These are phyloP conservation scores for Falco rusticolus DNA, from an alignment of 2,797 vertebrate genomes.

Conservation along the genomic window DNA sequence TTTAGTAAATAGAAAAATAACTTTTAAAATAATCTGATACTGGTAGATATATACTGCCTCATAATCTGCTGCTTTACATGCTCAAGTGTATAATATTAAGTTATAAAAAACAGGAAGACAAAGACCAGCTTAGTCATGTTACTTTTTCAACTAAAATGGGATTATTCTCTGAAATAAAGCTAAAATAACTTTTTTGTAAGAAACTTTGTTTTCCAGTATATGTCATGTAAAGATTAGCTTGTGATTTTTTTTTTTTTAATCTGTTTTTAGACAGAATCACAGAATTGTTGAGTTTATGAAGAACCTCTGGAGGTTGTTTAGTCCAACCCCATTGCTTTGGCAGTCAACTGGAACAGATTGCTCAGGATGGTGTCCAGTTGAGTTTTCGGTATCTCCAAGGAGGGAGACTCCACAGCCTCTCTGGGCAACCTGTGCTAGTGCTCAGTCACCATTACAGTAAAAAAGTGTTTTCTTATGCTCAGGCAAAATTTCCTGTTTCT, in stretches of 20 bases:
- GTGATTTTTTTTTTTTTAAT: not conserved
- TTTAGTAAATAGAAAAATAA: no score
- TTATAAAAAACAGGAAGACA: not conserved
- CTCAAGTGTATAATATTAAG: not conserved
- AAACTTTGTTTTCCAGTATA: not conserved
- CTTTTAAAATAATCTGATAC: not conserved
- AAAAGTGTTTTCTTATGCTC: not conserved
- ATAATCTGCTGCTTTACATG: not conserved
- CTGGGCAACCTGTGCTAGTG: not conserved
- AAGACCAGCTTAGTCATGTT: not conserved
- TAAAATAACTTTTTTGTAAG: not conserved
- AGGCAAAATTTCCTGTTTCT: not conserved
- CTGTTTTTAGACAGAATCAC: not conserved
- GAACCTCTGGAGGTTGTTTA: not conserved
- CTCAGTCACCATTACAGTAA: not conserved
- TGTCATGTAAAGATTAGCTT: not conserved
- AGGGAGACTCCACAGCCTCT: not conserved
- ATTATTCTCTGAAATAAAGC: not conserved
- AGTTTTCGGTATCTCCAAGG: not conserved
- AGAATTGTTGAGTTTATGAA: not conserved
- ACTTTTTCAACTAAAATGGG: not conserved
- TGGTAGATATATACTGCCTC: not conserved
- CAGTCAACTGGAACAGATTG: not conserved
- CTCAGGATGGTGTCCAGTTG: not conserved
- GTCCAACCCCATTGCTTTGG: not conserved